Base-by-base conservation (phyloP, 2,113 vertebrate species). In the Oncorhynchus clarkii region DNA sequence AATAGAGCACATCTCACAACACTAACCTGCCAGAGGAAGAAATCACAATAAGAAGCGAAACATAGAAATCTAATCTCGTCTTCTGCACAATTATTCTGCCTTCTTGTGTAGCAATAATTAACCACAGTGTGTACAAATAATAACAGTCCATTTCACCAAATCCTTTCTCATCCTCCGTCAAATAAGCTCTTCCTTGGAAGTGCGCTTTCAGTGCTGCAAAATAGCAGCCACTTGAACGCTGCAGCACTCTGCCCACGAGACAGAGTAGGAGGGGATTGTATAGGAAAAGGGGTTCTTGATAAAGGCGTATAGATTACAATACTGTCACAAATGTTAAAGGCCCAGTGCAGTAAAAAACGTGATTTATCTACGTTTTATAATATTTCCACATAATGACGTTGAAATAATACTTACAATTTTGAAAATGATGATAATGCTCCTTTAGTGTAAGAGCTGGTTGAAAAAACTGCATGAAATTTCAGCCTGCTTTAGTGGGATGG, bases 1-100 rank as follows among this genome's bases (percentile, higher is more conserved):
- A 57, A 85, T 86, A 92, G 91, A 77, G 89, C 91, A 93, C 95
- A 96, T 96, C 85, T 92, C 95, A 94, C 95, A 86, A 69, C 84
- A 77, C 78, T 82, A 79, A 83, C 90, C 91, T 78, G 76, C 75
- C 49, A 71, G n/a, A 76, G 69, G 59, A 75, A 60, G 67, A 66
- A 67, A 67, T 18, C 27, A 1, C 14, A 1, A 39, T n/a, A 68
- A 34, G 6, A 68, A 27, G 67, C 14, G 29, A 34, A 31, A 39
- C 12, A 29, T 31, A 20, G 7, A 48, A 22, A 69, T 69, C 6
- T 20, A 69, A 5, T 66, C 4, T 11, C 14, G 22, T 66, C 1
- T 22, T 24, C n/a, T 24, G 24, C 26, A 5, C 26, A 27, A 29
- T 67, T 9, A 29, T 67, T 5, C 6, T 31, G 29, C 11, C 14